Percentiles rank a stretch among this genome's conserved stretches.
Evolutionary conservation across 2,888 invertebrate species (phyloP).

Genomic region (Caenorhabditis angaria): DNA sequence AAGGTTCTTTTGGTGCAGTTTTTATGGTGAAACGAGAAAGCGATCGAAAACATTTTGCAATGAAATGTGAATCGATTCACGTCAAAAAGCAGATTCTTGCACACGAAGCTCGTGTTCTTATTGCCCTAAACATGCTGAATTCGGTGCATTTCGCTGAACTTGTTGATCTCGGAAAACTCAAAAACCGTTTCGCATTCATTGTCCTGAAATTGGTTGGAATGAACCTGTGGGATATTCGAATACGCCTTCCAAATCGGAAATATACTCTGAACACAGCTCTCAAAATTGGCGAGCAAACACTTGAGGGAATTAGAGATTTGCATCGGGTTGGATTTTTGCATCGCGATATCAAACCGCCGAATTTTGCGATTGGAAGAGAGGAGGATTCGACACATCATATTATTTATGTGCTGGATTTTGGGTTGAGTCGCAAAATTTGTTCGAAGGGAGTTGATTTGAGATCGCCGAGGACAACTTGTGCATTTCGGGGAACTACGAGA

Average conservation of each 20-base stretch:
- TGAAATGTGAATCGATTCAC: constrained; percentile 58
- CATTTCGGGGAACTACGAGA: constrained; percentile 49
- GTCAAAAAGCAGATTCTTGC: constrained; percentile 42
- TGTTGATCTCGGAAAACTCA: constrained; percentile 49
- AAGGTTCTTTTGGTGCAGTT: constrained; percentile 63
- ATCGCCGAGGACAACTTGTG: constrained; percentile 30
- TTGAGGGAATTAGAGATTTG: constrained; percentile 47
- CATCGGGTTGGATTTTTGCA: constrained; percentile 48
- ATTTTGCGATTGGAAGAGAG: constrained; percentile 48
- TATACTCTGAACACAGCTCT: constrained; percentile 38
- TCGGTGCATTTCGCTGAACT: constrained; percentile 56
- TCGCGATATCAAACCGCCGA: constrained; percentile 53
- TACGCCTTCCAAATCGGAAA: constrained; percentile 25
- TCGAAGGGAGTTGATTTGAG: constrained; percentile 37
- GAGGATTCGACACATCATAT: constrained; percentile 36
- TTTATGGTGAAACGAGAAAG: constrained; percentile 37
- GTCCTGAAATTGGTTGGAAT: constrained; percentile 58
- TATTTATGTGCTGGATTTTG: constrained; percentile 46
- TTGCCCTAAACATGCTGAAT: constrained; percentile 45
- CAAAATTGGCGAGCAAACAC: constrained; percentile 46
- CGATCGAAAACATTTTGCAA: constrained; percentile 45
- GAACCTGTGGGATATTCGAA: constrained; percentile 63
- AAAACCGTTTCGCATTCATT: constrained; percentile 53
- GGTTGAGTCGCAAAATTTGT: constrained; percentile 38
- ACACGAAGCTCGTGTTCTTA: constrained; percentile 48